Evolutionary conservation across 2,113 vertebrate genomes (phyloP), one percentile per base, ranked within the genome.

Genomic region (Abramis brama): DNA sequence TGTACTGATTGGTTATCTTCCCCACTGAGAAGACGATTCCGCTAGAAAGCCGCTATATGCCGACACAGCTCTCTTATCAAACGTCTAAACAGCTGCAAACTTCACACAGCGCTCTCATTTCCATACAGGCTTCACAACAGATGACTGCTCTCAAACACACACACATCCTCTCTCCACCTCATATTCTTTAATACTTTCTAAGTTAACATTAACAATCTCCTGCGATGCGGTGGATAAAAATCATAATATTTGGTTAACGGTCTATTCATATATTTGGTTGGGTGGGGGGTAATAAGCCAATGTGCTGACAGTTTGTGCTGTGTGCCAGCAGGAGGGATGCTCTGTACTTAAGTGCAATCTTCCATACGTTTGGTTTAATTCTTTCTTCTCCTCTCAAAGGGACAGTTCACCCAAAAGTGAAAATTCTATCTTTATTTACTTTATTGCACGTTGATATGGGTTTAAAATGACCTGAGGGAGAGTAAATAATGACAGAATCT

Each of bases 121-220:
- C 59, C 71, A 81, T 78, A 81, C n/a, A 57, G 55, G 74, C 83
- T 64, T 25, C 68, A 75, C 55, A 68, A 84, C 79, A 85, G 50
- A 76, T 62, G 80, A 83, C 74, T 82, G 55, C 82, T 89, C 88
- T 70, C 83, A 79, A 59, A 55, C 70, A 80, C 36, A 78, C 30
- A 30, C 64, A 79, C 47, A 83, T 85, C 74, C 30, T 62, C 23
- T 77, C 30, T 62, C 23, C 21, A 23, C 21, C 70, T 50, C 66
- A 3, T 4, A 75, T 79, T 73, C 6, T 70, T 66, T 85, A 12
- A 33, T 79, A 74, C 79, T 39, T 88, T 83, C 75, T 86, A n/a
- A n/a, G n/a, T n/a, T n/a, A 13, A 87, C 33, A 85, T 62, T 47
- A 81, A 66, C n/a, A 62, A 47, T 47, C 59, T 66, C 79, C 79